Evolutionary conservation across 2,888 invertebrate species (phyloP), one percentile per base, ranked within the genome.

Genomic region (Anthrax anthrax): DNA sequence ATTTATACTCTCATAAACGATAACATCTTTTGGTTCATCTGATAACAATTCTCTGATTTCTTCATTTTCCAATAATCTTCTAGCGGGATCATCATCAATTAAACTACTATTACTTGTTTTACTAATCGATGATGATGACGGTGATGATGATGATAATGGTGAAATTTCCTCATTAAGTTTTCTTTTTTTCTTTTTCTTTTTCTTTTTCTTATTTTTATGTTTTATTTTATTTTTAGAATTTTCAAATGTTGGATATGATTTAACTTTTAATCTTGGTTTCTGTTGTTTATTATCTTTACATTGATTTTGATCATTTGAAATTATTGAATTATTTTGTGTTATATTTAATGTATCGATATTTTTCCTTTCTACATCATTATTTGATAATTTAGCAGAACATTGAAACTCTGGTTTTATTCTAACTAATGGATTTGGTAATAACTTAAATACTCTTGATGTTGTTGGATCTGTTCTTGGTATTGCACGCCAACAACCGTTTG

Each of bases 401-500:
- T 59, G 46, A 29, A 51, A 53, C 53, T 67, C 64, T 10, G 59
- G 61, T 51, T 66, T 65, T 47, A 67, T 67, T 54, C 62, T 63
- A 59, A 67, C 61, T 58, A 66, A 58, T 55, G 69, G 71, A 69
- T 69, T 61, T 61, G 63, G 57, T 57, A 60, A 51, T 56, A 56
- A 58, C 52, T 65, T 66, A 13, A 61, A 58, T 42, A 65, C 57
- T 18, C 61, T 55, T 27, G 64, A 62, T 41, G 63, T 59, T 36
- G 63, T 56, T 41, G 64, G 62, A 63, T 81, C 81, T 43, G 86
- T 86, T 57, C 83, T 76, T 57, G 86, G 87, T 69, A 82, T 83
- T 48, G 84, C 84, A 50, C 82, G 77, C 88, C 87, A 87, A n/a
- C n/a, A n/a, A 58, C 87, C 86, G 63, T 76, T 75, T 39, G 82